These are phyloP conservation scores for Acrossocheilus wenchowensis DNA, from an alignment of 2,797 vertebrate species.

Conservation along the genomic window DNA sequence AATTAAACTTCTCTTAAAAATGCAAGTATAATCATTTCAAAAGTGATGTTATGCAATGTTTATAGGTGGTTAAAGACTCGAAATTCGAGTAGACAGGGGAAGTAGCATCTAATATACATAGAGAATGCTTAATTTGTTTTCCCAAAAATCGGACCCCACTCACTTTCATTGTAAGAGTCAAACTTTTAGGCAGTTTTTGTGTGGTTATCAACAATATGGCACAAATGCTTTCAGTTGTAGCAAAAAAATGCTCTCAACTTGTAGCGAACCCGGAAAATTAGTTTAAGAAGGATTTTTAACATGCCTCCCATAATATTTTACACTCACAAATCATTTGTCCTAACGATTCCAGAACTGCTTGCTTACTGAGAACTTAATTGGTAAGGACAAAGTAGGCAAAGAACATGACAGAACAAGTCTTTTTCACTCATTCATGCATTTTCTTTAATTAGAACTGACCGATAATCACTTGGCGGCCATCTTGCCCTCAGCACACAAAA, in stretches of 20 bases:
- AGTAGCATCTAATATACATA: slow-evolving; percentile 17
- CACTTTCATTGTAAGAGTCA: background rate
- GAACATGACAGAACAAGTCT: slow-evolving; percentile 35
- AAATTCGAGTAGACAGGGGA: slow-evolving; percentile 28
- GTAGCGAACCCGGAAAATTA: background rate
- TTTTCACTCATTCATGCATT: slow-evolving; percentile 16
- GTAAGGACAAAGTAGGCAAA: slow-evolving; percentile 27
- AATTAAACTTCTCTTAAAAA: slow-evolving; percentile 5
- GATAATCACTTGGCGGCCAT: slow-evolving; percentile 52
- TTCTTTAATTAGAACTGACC: slow-evolving; percentile 52
- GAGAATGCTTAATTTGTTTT: slow-evolving; percentile 37
- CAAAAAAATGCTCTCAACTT: background rate
- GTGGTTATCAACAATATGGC: background rate
- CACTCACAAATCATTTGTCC: background rate
- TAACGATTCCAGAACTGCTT: background rate
- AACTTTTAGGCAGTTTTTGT: background rate
- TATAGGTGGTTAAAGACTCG: slow-evolving; percentile 47
- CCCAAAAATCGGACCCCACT: background rate
- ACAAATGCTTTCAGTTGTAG: background rate
- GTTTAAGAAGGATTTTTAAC: background rate
- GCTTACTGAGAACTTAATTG: slow-evolving; percentile 12
- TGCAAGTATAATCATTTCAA: slow-evolving; percentile 16
- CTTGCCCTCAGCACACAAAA: slow-evolving; percentile 43
- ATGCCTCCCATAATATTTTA: background rate
- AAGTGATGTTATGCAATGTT: slow-evolving; percentile 36